Base-by-base conservation (phyloP, 2,888 invertebrate species). In the Hydropsyche betteni region DNA sequence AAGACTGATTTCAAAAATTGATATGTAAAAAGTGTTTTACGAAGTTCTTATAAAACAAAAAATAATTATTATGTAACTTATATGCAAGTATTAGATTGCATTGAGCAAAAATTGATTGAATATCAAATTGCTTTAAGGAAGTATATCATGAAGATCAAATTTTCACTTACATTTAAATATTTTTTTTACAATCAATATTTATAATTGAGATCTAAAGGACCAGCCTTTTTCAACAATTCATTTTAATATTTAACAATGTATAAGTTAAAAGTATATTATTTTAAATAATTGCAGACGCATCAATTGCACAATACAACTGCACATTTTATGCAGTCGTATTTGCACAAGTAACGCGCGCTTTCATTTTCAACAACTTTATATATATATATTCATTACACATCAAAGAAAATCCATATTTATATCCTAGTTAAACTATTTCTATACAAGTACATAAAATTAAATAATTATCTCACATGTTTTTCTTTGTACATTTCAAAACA, bases 211-310 rank as follows among this genome's bases (percentile, higher is more conserved):
- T 58, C 50, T 68, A 75, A 75, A 75, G 72, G 75, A 64, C 75
- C 75, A 72, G 72, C 68, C 75, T 72, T 75, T 72, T 72, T 72
- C 50, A 72, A 72, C 72, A 72, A 72, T 72, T 70, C 53, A 53
- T 34, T 44, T 44, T 55, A 72, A 58, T 50, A 72, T 34, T 55
- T 58, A 72, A 58, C 61, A 72, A 38, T 58, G 33, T 69, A 36
- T 10, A 69, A 2, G 24, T 24, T 24, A 24, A 24, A 24, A 24
- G 24, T 24, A 24, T 24, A 24, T 12, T 53, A 52, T 64, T 64
- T 36, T 33, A 34, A 34, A 64, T 34, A 36, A 36, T 12, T 36
- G 34, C 34, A 36, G 34, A 33, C 64, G 12, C 3, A 64, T 64
- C 1, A 5, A 64, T 64, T 36, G 8, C n/a, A 64, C 34, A 64